A percentile compares a stretch with the other conserved stretches of the same genome.
phyloP scores from a whole-genome alignment of 2,797 vertebrate species.

The Ctenosaura bakeri region DNA sequence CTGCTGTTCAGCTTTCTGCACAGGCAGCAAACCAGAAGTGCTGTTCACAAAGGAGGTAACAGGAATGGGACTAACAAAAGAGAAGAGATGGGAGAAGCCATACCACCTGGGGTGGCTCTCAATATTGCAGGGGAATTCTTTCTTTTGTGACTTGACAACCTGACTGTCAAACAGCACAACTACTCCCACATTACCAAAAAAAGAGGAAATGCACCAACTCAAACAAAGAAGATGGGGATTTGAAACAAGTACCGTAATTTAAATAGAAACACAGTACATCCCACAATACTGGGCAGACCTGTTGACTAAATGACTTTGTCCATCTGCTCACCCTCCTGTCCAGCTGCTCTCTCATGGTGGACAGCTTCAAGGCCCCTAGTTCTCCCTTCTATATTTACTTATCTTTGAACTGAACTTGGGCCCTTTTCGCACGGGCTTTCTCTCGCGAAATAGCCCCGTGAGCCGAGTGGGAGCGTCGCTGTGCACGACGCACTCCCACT shows the following conservation, averaged over 20 bases:
- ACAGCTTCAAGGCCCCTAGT: background rate
- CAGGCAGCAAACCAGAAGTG: background rate
- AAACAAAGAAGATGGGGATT: no score
- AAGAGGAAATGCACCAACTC: no score
- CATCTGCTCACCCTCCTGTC: background rate
- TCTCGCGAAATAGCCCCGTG: no score
- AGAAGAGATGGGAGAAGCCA: background rate
- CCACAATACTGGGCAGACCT: background rate
- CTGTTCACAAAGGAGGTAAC: background rate
- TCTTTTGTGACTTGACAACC: background rate
- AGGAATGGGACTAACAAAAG: background rate
- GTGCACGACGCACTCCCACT: no score
- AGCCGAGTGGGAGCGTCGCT: no score
- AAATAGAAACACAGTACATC: background rate
- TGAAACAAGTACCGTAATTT: no score
- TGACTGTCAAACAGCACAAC: no score
- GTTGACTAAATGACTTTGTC: background rate
- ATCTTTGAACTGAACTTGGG: no score
- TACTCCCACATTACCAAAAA: no score
- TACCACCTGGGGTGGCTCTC: background rate
- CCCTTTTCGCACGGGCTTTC: no score
- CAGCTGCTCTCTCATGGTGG: background rate
- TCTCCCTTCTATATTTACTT: background rate
- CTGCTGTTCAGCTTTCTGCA: slow-evolving; percentile 1
- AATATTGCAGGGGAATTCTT: background rate